These are phyloP conservation scores for Drosophila nigrodunni DNA, from an alignment of 1,140 invertebrate genomes.

Conservation along the genomic window DNA sequence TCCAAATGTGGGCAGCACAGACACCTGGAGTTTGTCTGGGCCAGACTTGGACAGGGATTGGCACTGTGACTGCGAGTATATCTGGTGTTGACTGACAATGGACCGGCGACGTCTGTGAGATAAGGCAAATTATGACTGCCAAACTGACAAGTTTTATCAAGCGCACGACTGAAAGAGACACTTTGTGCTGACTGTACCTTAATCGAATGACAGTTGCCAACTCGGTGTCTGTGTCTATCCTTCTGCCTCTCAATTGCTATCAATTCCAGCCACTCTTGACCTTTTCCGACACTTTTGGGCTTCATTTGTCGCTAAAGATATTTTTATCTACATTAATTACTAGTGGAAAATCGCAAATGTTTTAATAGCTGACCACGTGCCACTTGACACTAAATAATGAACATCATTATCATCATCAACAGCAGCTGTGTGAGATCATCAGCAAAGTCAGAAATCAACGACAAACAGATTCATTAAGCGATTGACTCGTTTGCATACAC, in stretches of 20 bases:
- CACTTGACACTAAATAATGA: slow-evolving; percentile 23
- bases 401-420: neutral
- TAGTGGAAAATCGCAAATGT: neutral
- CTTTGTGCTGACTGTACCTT: slow-evolving; percentile 1
- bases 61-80: neutral
- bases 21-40: slow-evolving; percentile 7
- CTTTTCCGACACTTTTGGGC: slow-evolving; percentile 3
- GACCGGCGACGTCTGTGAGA: slow-evolving; percentile 13
- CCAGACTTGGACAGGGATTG: neutral
- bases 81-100: slow-evolving; percentile 8
- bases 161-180: neutral
- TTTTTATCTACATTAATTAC: slow-evolving; percentile 37
- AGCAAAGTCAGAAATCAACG: neutral
- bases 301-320: slow-evolving; percentile 10
- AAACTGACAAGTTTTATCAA: slow-evolving; percentile 13
- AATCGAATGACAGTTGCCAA: slow-evolving; percentile 13
- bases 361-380: slow-evolving; percentile 32
- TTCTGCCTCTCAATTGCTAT: slow-evolving; percentile 44
- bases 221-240: neutral
- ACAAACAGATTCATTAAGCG: slow-evolving; percentile 3
- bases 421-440: slow-evolving; percentile 34
- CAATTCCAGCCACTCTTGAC: slow-evolving; percentile 59
- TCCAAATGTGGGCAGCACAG: slow-evolving; percentile 11
- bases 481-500: slow-evolving; percentile 39
- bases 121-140: slow-evolving; percentile 22